Percentiles rank a stretch among this genome's conserved stretches.
phyloP scores from a whole-genome alignment of 2,797 vertebrate genomes.

The Enteromius paludinosus region DNA sequence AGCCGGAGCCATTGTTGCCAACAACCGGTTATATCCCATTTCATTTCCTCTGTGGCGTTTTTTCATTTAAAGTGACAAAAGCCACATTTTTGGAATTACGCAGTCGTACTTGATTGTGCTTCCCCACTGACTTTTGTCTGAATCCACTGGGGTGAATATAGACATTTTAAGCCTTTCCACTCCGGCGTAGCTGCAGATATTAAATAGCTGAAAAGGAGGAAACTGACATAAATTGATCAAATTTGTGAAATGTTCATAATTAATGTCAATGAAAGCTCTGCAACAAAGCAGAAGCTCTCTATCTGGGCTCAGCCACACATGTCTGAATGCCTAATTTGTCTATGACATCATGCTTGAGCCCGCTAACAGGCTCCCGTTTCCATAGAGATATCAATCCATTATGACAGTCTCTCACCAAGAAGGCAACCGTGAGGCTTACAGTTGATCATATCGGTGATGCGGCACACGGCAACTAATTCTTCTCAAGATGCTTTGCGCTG shows the following conservation, averaged over 20 bases:
- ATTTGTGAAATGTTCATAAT: slow-evolving; percentile 22
- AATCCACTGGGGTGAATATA: slow-evolving; percentile 9
- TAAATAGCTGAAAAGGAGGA: background rate
- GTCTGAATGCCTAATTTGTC: slow-evolving; percentile 49
- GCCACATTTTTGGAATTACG: background rate
- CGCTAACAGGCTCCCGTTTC: slow-evolving; percentile 45
- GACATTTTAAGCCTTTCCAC: slow-evolving; percentile 5
- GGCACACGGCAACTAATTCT: background rate
- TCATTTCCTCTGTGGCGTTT: background rate
- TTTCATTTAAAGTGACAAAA: slow-evolving; percentile 46
- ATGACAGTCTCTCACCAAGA: slow-evolving; percentile 44
- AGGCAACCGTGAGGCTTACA: slow-evolving; percentile 46
- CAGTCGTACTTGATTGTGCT: background rate
- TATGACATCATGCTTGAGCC: slow-evolving; percentile 47
- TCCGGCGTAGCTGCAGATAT: background rate
- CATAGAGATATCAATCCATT: slow-evolving; percentile 51
- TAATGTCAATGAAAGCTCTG: slow-evolving; percentile 18
- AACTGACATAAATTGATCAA: background rate
- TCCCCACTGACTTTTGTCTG: slow-evolving; percentile 19
- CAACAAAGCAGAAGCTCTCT: slow-evolving; percentile 13
- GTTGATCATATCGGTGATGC: slow-evolving; percentile 13
- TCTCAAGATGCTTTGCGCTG: slow-evolving; percentile 25
- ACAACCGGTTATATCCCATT: slow-evolving; percentile 23
- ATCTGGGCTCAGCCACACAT: slow-evolving; percentile 36
- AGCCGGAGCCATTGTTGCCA: slow-evolving; percentile 8